Evolutionary conservation across 2,888 invertebrate species (phyloP), one percentile per base, ranked within the genome.

Genomic region (Thymelicus lineola): DNA sequence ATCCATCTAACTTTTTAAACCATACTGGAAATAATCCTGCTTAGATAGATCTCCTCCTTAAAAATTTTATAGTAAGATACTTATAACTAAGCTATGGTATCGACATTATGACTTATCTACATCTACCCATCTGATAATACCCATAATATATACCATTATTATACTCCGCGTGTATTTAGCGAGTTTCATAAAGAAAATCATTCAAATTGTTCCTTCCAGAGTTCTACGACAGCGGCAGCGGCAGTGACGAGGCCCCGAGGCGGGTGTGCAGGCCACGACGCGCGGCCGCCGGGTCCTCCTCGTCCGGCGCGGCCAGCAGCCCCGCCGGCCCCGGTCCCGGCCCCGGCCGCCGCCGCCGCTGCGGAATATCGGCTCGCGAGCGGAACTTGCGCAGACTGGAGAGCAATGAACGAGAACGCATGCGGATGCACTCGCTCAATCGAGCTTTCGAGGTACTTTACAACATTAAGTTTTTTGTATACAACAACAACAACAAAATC

Each of bases 341-440:
- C 7, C 84, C 89, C 1, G 93, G 91, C 69, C 89, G 96, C n/a
- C 92, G 96, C 77, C 95, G 97, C 76, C 96, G 97, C 82, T 96
- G 96, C 76, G 96, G 96, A 6, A 94, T 97, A 71, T 97, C 97
- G 71, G 97, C 98, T 2, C 94, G 98, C 69, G 98, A 98, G 84
- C 94, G 98, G 74, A 98, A 98, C 88, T 91, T 97, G 72, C 95
- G 98, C 63, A 95, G 98, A 70, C 94, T 98, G 65, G 98, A 98
- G 90, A 98, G 98, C 87, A 98, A 98, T 87, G 98, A 98, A 86
- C 94, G 98, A 66, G 98, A 98, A 89, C 94, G 98, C 71, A 97
- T 97, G 96, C 94, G 98, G 79, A 98, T 98, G 98, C 98, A 98
- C 87, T 97, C 97, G 66, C 94, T 98, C 70, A 98, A 98, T 86